Percentiles rank a stretch among this genome's conserved stretches.
These are phyloP conservation scores for Aegithalos caudatus DNA, from an alignment of 2,113 vertebrate species.

Conservation along the genomic window DNA sequence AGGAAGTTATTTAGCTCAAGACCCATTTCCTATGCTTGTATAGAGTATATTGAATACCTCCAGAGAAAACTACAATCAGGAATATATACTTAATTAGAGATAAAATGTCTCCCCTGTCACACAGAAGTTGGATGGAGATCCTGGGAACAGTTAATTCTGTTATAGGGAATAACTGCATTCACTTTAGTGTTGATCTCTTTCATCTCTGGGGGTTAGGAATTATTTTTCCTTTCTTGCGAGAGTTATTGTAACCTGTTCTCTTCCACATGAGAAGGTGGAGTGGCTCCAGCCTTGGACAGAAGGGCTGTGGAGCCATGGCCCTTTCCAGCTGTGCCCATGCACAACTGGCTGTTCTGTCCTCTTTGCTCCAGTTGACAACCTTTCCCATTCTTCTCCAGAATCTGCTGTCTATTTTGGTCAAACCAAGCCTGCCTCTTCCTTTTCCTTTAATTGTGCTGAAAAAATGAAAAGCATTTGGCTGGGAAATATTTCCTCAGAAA, in stretches of 20 bases:
- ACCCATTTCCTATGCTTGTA: background rate
- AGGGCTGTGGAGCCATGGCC: background rate
- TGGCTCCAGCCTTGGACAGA: background rate
- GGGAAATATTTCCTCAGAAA: conserved; percentile 27
- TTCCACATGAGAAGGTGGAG: background rate
- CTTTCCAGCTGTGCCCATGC: background rate
- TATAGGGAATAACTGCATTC: background rate
- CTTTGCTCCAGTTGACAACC: conserved; percentile 1
- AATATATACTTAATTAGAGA: background rate
- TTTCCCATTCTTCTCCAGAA: conserved; percentile 7
- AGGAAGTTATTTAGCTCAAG: background rate
- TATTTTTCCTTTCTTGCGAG: background rate
- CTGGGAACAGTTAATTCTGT: background rate
- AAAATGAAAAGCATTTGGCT: conserved; percentile 27
- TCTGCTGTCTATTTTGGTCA: conserved; percentile 54
- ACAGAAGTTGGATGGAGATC: background rate
- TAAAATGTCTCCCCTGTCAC: background rate
- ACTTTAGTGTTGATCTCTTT: background rate
- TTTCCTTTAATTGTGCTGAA: conserved; percentile 71
- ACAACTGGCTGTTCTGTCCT: background rate
- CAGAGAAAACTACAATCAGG: background rate
- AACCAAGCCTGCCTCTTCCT: conserved; percentile 56
- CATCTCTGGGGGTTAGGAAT: background rate
- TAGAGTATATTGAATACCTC: background rate
- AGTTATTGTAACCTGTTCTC: background rate